phyloP scores from a whole-genome alignment of 2,797 vertebrate species.

The Rhinichthys osculus region DNA sequence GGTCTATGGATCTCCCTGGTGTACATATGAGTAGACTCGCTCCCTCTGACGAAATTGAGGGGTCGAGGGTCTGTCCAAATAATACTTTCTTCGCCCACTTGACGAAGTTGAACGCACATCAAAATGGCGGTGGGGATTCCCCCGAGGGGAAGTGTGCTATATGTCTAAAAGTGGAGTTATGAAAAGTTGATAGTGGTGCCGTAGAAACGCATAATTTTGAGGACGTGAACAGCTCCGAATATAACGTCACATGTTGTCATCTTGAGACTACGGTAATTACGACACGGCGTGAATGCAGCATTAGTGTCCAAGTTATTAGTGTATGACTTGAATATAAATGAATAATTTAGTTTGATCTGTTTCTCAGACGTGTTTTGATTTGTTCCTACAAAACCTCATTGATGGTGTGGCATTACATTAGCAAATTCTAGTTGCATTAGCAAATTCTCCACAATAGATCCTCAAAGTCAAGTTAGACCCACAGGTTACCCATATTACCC shows the following conservation, averaged over 20 bases:
- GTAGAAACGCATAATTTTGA: too few species aligned
- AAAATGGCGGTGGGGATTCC: neutral
- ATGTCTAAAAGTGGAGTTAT: neutral
- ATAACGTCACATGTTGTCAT: too few species aligned
- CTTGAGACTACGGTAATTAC: too few species aligned
- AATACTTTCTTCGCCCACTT: neutral
- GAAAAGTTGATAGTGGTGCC: too few species aligned
- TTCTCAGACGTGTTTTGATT: neutral
- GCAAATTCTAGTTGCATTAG: neutral
- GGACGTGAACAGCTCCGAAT: too few species aligned
- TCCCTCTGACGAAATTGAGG: too few species aligned
- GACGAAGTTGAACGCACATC: neutral
- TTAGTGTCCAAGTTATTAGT: neutral
- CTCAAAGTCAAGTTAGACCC: neutral
- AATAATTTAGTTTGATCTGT: neutral
- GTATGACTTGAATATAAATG: neutral
- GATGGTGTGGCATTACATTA: neutral
- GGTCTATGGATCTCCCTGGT: too few species aligned
- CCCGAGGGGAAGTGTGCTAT: neutral
- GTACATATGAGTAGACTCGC: too few species aligned
- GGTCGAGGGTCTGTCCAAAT: neutral
- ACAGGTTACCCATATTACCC: neutral
- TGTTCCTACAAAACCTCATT: neutral
- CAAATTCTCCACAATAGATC: neutral
- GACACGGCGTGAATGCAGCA: too few species aligned